phyloP scores from a whole-genome alignment of 2,888 invertebrate species.

The Siphonodentalium dalli region DNA sequence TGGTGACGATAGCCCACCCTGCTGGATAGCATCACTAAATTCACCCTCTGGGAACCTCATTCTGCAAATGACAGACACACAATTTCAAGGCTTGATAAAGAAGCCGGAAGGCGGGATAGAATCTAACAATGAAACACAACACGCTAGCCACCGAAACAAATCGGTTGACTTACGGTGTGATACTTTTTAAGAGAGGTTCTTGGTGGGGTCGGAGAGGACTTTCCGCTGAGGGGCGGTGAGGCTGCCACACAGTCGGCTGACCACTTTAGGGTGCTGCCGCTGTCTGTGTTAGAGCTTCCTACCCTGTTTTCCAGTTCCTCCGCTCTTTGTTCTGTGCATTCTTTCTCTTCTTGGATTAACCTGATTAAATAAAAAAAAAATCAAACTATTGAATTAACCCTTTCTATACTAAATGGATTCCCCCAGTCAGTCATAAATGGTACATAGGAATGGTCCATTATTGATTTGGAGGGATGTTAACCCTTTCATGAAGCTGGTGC shows the following conservation, averaged over 20 bases:
- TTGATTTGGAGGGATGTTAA: too few relatives aligned
- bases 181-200: conserved; percentile 80
- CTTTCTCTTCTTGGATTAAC: conserved; percentile 87
- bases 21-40: too few relatives aligned
- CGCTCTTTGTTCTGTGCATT: conserved; percentile 85
- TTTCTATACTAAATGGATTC: neutral
- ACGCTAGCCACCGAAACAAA: too few relatives aligned
- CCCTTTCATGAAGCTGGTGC: too few relatives aligned
- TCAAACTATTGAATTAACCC: neutral
- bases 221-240: conserved; percentile 84
- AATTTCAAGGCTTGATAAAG: too few relatives aligned
- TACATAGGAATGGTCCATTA: too few relatives aligned
- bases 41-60: too few relatives aligned
- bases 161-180: conserved; percentile 89
- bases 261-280: conserved; percentile 77
- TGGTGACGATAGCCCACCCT: too few relatives aligned
- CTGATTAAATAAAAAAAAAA: conserved; percentile 47
- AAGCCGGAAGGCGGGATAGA: too few relatives aligned
- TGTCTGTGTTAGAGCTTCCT: conserved; percentile 78
- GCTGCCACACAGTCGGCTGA: conserved; percentile 67
- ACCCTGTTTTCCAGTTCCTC: conserved; percentile 97
- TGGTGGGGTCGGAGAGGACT: conserved; percentile 77
- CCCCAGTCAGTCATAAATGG: too few relatives aligned
- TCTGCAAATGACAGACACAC: too few relatives aligned
- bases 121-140: too few relatives aligned